phyloP scores from a whole-genome alignment of 2,888 invertebrate genomes.

The Pimpla rufipes region DNA sequence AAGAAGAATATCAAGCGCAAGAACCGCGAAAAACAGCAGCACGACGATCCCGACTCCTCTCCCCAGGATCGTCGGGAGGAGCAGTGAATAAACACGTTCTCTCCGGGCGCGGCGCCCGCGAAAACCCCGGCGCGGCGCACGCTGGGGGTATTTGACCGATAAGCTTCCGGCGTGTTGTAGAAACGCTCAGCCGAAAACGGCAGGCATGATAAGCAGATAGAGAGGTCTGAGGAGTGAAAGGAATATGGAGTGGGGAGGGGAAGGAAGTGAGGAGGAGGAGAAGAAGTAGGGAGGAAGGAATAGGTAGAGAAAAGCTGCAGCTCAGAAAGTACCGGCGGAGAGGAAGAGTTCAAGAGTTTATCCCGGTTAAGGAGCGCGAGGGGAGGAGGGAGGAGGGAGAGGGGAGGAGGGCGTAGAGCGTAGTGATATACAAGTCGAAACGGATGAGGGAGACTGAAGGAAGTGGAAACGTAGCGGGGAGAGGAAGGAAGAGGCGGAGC shows the following conservation, averaged over 20 bases:
- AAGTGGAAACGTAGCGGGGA: slow-evolving; percentile 52
- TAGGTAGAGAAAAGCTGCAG: slow-evolving; percentile 40
- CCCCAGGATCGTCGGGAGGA: background rate
- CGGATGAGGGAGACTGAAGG: slow-evolving; percentile 43
- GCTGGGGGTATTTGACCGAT: slow-evolving; percentile 28
- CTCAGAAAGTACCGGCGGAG: slow-evolving; percentile 27
- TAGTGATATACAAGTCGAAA: slow-evolving; percentile 65
- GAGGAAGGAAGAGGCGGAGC: background rate
- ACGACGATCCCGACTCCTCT: background rate
- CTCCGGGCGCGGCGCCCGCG: background rate
- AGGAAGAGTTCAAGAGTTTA: slow-evolving; percentile 74
- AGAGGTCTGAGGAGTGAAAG: slow-evolving; percentile 58
- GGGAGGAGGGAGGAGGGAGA: too few relatives aligned
- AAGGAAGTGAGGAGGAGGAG: slow-evolving; percentile 65
- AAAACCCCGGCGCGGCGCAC: background rate
- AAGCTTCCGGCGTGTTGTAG: slow-evolving; percentile 17
- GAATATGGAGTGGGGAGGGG: slow-evolving; percentile 39
- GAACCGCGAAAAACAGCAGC: background rate
- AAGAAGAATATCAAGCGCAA: too few relatives aligned
- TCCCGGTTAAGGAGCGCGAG: slow-evolving; percentile 71
- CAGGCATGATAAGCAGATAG: slow-evolving; percentile 36
- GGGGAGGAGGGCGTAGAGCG: slow-evolving; percentile 49
- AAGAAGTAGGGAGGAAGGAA: slow-evolving; percentile 57
- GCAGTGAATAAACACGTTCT: background rate
- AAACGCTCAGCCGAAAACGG: slow-evolving; percentile 4